phyloP scores from a whole-genome alignment of 2,113 vertebrate species.

The Perca flavescens region DNA sequence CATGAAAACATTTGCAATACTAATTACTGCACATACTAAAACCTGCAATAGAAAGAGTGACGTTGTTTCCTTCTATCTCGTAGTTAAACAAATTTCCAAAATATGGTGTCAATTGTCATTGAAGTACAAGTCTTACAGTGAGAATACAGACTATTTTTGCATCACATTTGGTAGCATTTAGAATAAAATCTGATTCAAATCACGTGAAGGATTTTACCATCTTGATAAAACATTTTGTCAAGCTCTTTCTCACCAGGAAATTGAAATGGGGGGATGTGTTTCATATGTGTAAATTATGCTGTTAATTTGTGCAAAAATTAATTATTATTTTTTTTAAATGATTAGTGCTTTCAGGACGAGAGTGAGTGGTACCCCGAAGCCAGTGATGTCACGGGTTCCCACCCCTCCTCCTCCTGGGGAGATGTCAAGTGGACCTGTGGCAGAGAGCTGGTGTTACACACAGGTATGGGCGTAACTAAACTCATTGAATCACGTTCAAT shows the following conservation, averaged over 20 bases:
- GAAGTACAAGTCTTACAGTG: background rate
- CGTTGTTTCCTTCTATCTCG: background rate
- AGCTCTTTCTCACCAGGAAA: background rate
- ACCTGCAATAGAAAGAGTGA: background rate
- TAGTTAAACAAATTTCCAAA: background rate
- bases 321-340: background rate
- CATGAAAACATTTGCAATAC: background rate
- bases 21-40: background rate
- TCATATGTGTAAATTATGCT: background rate
- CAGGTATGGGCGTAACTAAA: constrained; percentile 85
- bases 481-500: background rate
- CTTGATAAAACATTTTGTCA: too few species aligned
- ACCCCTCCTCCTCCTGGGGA: constrained; percentile 95
- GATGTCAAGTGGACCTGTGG: constrained; percentile 96
- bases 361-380: constrained; percentile 78
- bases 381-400: constrained; percentile 94
- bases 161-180: background rate
- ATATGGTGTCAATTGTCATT: too few species aligned
- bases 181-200: background rate
- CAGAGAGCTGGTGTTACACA: constrained; percentile 99
- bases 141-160: background rate
- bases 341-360: constrained; percentile 70
- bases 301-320: constrained; percentile 27
- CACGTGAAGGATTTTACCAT: background rate
- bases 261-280: background rate